Conservation (phyloP, 2,888 invertebrate genomes). For the Cerceris rybyensis region DNA sequence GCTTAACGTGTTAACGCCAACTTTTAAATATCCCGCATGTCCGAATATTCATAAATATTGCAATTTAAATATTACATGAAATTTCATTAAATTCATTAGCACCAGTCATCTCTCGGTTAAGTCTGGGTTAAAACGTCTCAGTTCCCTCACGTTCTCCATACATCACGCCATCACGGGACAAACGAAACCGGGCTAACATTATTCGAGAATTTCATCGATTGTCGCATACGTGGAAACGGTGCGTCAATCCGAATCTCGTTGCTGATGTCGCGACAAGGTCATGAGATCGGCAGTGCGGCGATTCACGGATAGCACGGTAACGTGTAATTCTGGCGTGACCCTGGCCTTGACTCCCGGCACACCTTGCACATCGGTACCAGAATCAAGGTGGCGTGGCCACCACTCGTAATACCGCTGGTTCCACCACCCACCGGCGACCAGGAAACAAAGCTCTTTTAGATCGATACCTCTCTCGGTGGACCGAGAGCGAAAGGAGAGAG, state of each 20-base stretch:
- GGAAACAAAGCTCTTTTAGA: conserved; percentile 39
- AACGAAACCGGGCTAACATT: too few relatives aligned
- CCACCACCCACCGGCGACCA: conserved; percentile 23
- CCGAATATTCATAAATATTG: too few relatives aligned
- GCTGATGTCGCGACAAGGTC: conserved; percentile 58
- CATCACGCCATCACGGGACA: too few relatives aligned
- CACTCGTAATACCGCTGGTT: conserved; percentile 44
- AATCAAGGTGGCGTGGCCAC: conserved; percentile 52
- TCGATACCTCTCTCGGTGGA: conserved; percentile 30
- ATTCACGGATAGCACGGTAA: conserved; percentile 49
- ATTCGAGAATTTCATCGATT: not conserved
- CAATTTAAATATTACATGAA: too few relatives aligned
- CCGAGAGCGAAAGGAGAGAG: conserved; percentile 38
- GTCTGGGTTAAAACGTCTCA: too few relatives aligned
- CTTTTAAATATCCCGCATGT: too few relatives aligned
- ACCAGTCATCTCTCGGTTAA: too few relatives aligned
- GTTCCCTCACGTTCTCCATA: too few relatives aligned
- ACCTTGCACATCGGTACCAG: conserved; percentile 49
- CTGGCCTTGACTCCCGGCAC: conserved; percentile 64
- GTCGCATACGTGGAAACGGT: conserved; percentile 9
- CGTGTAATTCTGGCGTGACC: conserved; percentile 51
- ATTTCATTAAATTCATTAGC: too few relatives aligned
- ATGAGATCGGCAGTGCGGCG: conserved; percentile 64
- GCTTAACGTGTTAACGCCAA: too few relatives aligned
- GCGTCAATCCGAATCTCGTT: conserved; percentile 9